A percentile compares a stretch with the other conserved stretches of the same genome.
Conservation (phyloP, 2,797 vertebrate species). For the Mus minutoides region DNA sequence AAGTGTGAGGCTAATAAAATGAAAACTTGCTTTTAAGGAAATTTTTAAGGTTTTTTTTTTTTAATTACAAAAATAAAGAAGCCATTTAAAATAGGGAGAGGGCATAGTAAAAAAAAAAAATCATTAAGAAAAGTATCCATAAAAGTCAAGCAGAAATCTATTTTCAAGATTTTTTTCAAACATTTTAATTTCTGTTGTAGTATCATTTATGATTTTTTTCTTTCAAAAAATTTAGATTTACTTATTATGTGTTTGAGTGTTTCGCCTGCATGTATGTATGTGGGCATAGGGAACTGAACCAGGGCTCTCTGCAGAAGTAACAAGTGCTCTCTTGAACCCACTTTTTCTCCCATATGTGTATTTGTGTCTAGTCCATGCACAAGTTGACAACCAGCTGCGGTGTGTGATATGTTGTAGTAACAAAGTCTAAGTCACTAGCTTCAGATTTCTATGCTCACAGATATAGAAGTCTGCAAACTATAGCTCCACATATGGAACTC, state of each 20-base stretch:
- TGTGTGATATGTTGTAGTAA: background rate
- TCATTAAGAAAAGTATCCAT: background rate
- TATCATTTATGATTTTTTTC: background rate
- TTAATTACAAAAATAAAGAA: conserved; percentile 26
- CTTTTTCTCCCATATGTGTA: background rate
- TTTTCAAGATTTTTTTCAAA: background rate
- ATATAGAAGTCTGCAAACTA: background rate
- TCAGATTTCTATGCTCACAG: background rate
- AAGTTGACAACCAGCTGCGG: background rate
- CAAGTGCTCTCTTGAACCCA: background rate
- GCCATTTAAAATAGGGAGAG: background rate
- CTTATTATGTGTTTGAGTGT: background rate
- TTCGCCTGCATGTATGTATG: background rate
- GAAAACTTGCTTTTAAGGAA: background rate
- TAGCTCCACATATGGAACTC: background rate
- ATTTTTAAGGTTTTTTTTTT: background rate
- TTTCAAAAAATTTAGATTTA: background rate
- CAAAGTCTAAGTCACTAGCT: background rate
- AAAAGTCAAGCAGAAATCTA: conserved; percentile 3
- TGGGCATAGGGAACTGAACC: background rate
- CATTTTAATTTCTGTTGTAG: background rate
- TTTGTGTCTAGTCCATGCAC: background rate
- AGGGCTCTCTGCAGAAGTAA: background rate
- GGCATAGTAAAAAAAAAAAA: background rate
- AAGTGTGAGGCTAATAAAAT: conserved; percentile 3